A percentile compares a stretch with the other conserved stretches of the same genome.
phyloP scores from a whole-genome alignment of 2,113 vertebrate genomes.

The Conger conger region DNA sequence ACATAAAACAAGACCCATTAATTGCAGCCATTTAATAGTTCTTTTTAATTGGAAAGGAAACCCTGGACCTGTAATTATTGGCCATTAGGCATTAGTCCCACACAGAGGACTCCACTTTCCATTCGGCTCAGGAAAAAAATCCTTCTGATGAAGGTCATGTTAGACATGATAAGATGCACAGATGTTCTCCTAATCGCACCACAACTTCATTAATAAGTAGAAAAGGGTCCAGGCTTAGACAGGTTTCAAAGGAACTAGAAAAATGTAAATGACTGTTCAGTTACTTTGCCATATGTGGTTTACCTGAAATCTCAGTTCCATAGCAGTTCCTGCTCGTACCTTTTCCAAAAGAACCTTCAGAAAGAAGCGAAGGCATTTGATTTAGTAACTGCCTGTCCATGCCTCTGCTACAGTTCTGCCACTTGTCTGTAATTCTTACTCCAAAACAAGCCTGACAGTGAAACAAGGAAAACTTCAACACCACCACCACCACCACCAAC shows the following conservation, averaged over 20 bases:
- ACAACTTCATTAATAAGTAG: background rate
- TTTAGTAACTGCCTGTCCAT: conserved; percentile 69
- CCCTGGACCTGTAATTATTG: conserved; percentile 14
- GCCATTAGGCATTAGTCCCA: conserved; percentile 1
- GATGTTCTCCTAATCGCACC: background rate
- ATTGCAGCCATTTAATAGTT: background rate
- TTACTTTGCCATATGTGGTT: background rate
- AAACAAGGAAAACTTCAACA: conserved; percentile 25
- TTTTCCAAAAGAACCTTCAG: conserved; percentile 36
- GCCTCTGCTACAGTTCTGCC: conserved; percentile 45
- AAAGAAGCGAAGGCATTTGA: conserved; percentile 46
- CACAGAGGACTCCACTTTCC: background rate
- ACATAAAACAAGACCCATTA: conserved; percentile 6
- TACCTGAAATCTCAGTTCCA: background rate
- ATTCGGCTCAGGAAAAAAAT: background rate
- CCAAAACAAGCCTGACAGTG: conserved; percentile 50
- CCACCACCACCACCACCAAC: too few relatives aligned
- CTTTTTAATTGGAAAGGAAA: conserved; percentile 36
- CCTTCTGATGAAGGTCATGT: background rate
- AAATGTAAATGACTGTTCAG: background rate
- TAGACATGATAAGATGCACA: background rate
- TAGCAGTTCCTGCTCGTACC: conserved; percentile 15
- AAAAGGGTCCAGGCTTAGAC: background rate
- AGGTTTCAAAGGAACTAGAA: background rate
- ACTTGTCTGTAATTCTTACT: conserved; percentile 49